Conservation (phyloP, 2,888 invertebrate species). For the Tachina lurida region DNA sequence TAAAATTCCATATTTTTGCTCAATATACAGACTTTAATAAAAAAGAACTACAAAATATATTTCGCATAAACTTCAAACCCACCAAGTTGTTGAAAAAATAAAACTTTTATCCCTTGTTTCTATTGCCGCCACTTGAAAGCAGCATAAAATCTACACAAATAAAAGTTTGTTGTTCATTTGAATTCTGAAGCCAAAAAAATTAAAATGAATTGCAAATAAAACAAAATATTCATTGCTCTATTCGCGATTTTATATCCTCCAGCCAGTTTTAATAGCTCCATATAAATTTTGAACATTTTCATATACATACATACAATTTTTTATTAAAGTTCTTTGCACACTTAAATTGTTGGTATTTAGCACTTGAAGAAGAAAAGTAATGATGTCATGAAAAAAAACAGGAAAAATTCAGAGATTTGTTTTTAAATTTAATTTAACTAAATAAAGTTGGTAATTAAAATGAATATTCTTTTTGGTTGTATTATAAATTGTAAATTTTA, state of each 20-base stretch:
- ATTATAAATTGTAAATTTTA: too few species aligned
- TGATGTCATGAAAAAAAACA: neutral
- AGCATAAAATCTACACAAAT: slow-evolving; percentile 30
- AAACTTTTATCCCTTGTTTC: slow-evolving; percentile 16
- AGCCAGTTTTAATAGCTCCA: neutral
- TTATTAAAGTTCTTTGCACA: slow-evolving; percentile 19
- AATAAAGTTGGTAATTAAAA: too few species aligned
- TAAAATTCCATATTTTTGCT: neutral
- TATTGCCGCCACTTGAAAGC: slow-evolving; percentile 35
- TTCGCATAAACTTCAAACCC: slow-evolving; percentile 33
- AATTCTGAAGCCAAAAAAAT: neutral
- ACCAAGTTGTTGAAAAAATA: neutral
- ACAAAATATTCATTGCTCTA: slow-evolving; percentile 20
- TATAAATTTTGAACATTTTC: neutral
- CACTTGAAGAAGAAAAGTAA: neutral
- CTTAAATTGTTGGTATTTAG: slow-evolving; percentile 23
- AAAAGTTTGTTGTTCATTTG: slow-evolving; percentile 46
- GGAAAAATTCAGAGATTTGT: neutral
- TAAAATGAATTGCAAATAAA: neutral
- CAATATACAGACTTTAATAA: neutral
- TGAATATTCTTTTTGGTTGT: too few species aligned
- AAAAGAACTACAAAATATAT: neutral
- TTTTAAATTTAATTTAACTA: neutral
- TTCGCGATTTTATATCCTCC: neutral
- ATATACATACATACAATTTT: neutral